Evolutionary conservation across 2,113 vertebrate species (phyloP), one percentile per base, ranked within the genome.

Genomic region (Oncorhynchus gorbuscha): DNA sequence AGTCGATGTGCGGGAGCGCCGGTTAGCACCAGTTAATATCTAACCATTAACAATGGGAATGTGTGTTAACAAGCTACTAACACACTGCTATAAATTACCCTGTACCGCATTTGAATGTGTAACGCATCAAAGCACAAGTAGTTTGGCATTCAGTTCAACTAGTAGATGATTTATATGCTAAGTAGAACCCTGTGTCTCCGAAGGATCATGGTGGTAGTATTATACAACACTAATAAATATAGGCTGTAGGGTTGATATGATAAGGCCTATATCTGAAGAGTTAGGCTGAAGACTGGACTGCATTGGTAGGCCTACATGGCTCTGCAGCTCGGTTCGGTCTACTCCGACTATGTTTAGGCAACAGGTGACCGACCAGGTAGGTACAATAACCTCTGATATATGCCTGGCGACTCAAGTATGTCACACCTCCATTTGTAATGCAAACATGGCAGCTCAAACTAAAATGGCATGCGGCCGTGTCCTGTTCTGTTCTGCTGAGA

Each of bases 381-480:
- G 59, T 61, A 14, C 16, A 61, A n/a, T 61, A n/a, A 61, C 59
- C 59, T 5, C 49, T 22, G 2, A n/a, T 24, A 62, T 22, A 18
- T 55, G 12, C 16, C 20, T 62, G 20, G n/a, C 9, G 8, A 8
- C n/a, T 62, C 51, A 35, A 68, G 72, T 77, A 61, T 61, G 74
- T 28, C 59, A 82, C 73, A 72, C 75, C 30, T 30, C n/a, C 68
- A 77, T 81, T 70, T 59, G 72, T 73, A 73, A 76, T 82, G 76
- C 70, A 76, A 45, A 75, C 35, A 26, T 64, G 7, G 32, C 8
- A 72, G 80, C 6, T 35, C 62, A 59, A 65, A 49, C 76, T 83
- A 71, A 5, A 81, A 30, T 45, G 39, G 2, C 8, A 45, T 3
- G 39, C 9, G 39, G 39, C 39, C 2, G 9, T 9, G 39, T 2